Percentiles rank a stretch among this genome's conserved stretches.
These are phyloP conservation scores for Gobiocypris rarus DNA, from an alignment of 2,113 vertebrate species.

Conservation along the genomic window DNA sequence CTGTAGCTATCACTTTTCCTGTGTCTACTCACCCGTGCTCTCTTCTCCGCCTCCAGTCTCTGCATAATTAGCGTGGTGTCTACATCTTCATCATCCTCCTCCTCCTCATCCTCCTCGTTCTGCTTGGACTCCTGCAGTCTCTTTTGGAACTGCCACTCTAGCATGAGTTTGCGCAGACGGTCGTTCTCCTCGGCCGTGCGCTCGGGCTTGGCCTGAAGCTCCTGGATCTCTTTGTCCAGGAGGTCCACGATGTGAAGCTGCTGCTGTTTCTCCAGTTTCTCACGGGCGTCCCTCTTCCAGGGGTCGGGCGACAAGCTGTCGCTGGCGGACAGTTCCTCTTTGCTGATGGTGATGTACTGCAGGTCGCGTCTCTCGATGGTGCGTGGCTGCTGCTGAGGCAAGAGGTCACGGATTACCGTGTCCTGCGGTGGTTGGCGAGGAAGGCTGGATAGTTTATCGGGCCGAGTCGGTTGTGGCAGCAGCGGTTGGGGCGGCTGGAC, in stretches of 20 bases:
- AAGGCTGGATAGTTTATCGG: constrained; percentile 83
- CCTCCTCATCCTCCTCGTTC: constrained; percentile 94
- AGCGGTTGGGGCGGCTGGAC: constrained; percentile 56
- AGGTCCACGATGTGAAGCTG: constrained; percentile 97
- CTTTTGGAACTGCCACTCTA: constrained; percentile 99
- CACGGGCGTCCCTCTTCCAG: constrained; percentile 94
- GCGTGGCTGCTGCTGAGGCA: constrained; percentile 95
- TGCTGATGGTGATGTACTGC: constrained; percentile 94
- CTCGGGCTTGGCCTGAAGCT: constrained; percentile 89
- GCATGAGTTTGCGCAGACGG: constrained; percentile 94
- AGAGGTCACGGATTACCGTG: constrained; percentile 93
- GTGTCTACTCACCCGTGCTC: constrained; percentile 89
- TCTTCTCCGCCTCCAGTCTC: constrained; percentile 94
- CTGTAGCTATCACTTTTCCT: constrained; percentile 1
- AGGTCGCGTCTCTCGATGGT: constrained; percentile 95
- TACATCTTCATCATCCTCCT: constrained; percentile 97
- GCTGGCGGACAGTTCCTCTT: constrained; percentile 87
- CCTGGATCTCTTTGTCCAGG: constrained; percentile 95
- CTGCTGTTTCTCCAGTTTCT: constrained; percentile 98
- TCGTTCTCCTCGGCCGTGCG: constrained; percentile 92
- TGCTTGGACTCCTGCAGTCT: constrained; percentile 95
- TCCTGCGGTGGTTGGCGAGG: constrained; percentile 77
- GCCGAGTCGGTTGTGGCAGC: constrained; percentile 66
- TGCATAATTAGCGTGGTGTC: constrained; percentile 96
- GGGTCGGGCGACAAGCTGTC: constrained; percentile 96